These are phyloP conservation scores for human (Homo sapiens) DNA, from an alignment of 2,113 vertebrate genomes.

Conservation along the genomic window GRCh38 chr1:193761501-193762000, in stretches of 20 bases:
- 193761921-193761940: not conserved
- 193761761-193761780: not conserved
- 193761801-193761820: not conserved
- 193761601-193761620: not conserved
- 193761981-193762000: not conserved
- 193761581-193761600: not conserved
- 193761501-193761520: not conserved
- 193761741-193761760: not conserved
- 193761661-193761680: not conserved
- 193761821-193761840: not conserved
- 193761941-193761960: not conserved
- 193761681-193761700: not conserved
- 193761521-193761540: not conserved
- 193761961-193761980: not conserved
- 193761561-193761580: not conserved
- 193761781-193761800: not conserved
- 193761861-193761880: not conserved
- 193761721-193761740: not conserved
- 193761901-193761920: not conserved
- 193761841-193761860: not conserved
- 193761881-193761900: not conserved
- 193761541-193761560: not conserved
- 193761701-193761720: not conserved
- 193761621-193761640: not conserved
- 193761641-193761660: no score